Percentiles rank a stretch among this genome's conserved stretches.
Evolutionary conservation across 2,888 invertebrate species (phyloP).

Genomic region (Crematogaster levior): DNA sequence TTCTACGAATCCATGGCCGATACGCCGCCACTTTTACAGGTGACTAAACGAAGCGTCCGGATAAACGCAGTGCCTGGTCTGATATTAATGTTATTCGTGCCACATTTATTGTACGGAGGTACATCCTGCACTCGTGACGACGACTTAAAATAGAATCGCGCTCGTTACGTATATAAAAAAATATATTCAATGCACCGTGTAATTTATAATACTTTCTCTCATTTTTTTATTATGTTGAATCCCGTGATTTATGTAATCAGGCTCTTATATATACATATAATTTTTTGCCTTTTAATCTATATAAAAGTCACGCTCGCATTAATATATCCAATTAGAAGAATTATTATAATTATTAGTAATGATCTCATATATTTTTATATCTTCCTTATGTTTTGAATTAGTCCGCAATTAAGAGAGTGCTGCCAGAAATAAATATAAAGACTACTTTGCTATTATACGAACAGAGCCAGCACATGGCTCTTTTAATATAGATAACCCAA

Average conservation of each 20-base stretch:
- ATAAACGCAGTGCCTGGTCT: conserved; percentile 15
- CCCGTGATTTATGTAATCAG: background rate
- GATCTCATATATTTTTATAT: background rate
- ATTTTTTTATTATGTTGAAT: background rate
- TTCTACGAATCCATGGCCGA: conserved; percentile 39
- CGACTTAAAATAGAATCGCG: conserved; percentile 27
- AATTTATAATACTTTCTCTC: background rate
- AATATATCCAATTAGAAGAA: background rate
- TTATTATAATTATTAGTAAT: background rate
- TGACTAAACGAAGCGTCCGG: conserved; percentile 43
- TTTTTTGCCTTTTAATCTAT: background rate
- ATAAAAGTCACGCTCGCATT: background rate
- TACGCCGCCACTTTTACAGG: conserved; percentile 25
- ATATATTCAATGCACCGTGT: background rate
- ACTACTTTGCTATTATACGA: background rate
- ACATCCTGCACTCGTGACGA: background rate
- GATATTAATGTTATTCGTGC: conserved; percentile 26
- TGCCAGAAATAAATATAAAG: conserved; percentile 16
- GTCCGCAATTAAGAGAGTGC: background rate
- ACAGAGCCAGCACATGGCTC: conserved; percentile 67
- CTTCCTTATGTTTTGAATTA: background rate
- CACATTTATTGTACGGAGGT: conserved; percentile 15
- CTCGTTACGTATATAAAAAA: background rate
- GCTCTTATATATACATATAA: background rate
- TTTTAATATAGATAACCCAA: conserved; percentile 62